Base-by-base conservation (phyloP, 2,888 invertebrate species). In the Choristoneura rosaceana region DNA sequence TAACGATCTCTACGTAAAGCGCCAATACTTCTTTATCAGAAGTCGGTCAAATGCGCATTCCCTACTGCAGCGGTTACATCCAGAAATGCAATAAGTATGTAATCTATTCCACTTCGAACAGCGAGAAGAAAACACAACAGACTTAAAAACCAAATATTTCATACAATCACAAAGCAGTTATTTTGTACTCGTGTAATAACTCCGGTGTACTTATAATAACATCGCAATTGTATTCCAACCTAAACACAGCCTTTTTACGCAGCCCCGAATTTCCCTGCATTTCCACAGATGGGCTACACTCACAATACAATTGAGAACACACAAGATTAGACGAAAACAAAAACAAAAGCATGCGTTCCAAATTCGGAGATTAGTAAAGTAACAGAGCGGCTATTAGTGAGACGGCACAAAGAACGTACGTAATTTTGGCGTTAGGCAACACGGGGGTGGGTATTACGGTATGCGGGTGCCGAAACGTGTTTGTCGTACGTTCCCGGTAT, bases 391-490 rank as follows among this genome's bases (percentile, higher is more conserved):
- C 14, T 33, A 25, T 52, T 45, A 45, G 52, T 66, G 33, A 60
- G 45, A 70, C 59, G 70, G 61, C 60, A 63, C 47, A 69, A 60
- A 66, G 58, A 68, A 83, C 86, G 80, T 87, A 88, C 87, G 89
- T 86, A 81, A 86, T 87, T 86, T 85, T 86, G 84, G 33, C 79
- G 82, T 79, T 76, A 67, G 69, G 61, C 73, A 66, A 74, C 76
- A 74, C 75, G 73, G 75, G 74, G 79, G 71, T 75, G 73, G 76
- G 71, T 62, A 61, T 47, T 50, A 69, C 63, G 38, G 58, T 45
- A 41, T 66, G 58, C 62, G 61, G 63, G 47, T 60, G 67, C 62
- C 59, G 69, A 55, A 68, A 58, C 67, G 71, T 71, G 62, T 50
- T 61, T 58, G 58, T 52, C 66, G 71, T 62, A 67, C 71, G 71